These are phyloP conservation scores for Pogona vitticeps DNA, from an alignment of 2,113 vertebrate species.

Conservation along the genomic window DNA sequence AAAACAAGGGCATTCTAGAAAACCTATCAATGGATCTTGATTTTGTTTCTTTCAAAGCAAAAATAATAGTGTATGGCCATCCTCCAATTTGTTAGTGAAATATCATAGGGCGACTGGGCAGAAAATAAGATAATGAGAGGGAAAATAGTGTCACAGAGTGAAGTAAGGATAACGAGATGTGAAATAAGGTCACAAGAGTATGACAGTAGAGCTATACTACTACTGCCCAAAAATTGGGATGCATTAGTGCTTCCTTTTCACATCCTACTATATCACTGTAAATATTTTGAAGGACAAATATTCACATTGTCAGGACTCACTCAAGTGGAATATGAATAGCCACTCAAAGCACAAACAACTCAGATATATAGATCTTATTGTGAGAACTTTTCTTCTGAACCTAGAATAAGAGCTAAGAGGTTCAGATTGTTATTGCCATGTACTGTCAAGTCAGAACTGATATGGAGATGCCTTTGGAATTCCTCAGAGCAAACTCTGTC, in stretches of 20 bases:
- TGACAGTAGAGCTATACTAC: background rate
- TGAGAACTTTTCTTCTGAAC: background rate
- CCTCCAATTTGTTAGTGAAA: background rate
- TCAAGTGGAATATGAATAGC: conserved; percentile 21
- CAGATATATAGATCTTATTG: background rate
- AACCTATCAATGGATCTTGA: background rate
- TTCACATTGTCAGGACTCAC: conserved; percentile 4
- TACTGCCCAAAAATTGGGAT: conserved; percentile 1
- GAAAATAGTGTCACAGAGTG: background rate
- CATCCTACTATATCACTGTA: background rate
- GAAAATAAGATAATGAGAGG: background rate
- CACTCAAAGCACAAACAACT: background rate
- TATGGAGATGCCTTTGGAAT: background rate
- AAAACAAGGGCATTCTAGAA: conserved; percentile 9
- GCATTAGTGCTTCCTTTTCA: conserved; percentile 30
- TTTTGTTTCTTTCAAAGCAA: background rate
- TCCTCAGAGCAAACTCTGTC: too few relatives aligned
- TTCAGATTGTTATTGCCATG: background rate
- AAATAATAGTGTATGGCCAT: background rate
- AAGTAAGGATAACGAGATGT: background rate
- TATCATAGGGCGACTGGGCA: background rate
- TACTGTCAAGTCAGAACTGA: too few relatives aligned
- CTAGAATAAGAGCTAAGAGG: background rate
- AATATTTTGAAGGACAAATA: conserved; percentile 40
- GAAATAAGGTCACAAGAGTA: background rate